Evolutionary conservation across 2,113 vertebrate species (phyloP), one percentile per base, ranked within the genome.

Genomic region (Passer domesticus): DNA sequence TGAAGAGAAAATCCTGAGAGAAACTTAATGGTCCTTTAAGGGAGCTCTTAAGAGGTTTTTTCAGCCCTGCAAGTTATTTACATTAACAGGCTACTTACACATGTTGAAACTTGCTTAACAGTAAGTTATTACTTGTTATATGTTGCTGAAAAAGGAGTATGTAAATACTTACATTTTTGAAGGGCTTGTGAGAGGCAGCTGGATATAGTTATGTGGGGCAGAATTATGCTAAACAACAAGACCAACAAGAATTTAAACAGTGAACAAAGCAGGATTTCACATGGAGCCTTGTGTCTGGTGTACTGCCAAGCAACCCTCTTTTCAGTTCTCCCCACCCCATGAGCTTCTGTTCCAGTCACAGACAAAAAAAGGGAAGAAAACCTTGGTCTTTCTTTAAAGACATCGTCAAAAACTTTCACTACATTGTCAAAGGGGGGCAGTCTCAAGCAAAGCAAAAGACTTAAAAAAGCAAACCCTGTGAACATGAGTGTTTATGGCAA

Each of bases 361-460:
- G 35, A 3, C 14, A 55, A 86, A 88, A 83, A 6, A 13, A 55
- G 15, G 47, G 15, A 59, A 72, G 33, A 72, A 84, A 67, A 60
- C 6, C 35, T 39, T 39, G 28, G 21, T 47, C 12, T 83, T 77
- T 74, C 76, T 92, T 68, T 92, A n/a, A 87, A 56, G n/a, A 30
- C 44, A 31, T 76, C 39, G n/a, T 70, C 22, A 68, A 87, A 81
- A 52, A 67, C 25, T 92, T 91, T 46, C 69, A 46, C 62, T 58
- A 6, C 7, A 4, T 70, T 89, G 87, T 84, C 87, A 92, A 94
- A 80, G 83, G 86, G 91, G 86, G 91, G 79, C 92, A 94, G 73
- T 79, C 60, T 90, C 77, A 75, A 84, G 77, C 68, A 94, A 83
- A 94, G 89, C 52, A 91, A 85, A 92, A 64, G 33, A 22, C 31